A percentile compares a stretch with the other conserved stretches of the same genome.
Evolutionary conservation across 2,888 invertebrate species (phyloP).

Genomic region (Netelia inedita): DNA sequence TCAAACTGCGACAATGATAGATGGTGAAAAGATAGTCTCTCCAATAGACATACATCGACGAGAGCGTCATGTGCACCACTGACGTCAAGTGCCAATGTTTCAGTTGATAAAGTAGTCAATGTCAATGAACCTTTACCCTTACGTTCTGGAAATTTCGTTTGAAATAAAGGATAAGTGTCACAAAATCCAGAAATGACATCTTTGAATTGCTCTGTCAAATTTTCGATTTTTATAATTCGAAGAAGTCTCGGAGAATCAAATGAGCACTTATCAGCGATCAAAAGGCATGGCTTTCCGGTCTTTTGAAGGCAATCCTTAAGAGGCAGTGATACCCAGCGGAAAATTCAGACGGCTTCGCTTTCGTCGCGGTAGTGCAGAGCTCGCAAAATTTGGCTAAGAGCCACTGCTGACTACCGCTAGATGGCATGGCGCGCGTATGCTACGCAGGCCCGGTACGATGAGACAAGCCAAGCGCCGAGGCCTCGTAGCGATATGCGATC

Average conservation of each 20-base stretch:
- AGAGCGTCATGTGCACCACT: conserved; percentile 34
- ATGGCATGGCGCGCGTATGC: too few relatives aligned
- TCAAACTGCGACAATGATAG: conserved; percentile 19
- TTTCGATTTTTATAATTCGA: conserved; percentile 30
- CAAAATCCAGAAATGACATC: conserved; percentile 28
- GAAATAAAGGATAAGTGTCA: conserved; percentile 34
- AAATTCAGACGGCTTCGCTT: too few relatives aligned
- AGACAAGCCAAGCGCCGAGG: too few relatives aligned
- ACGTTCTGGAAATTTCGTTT: conserved; percentile 38
- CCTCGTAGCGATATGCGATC: too few relatives aligned
- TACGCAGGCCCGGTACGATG: too few relatives aligned
- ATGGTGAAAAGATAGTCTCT: conserved; percentile 36
- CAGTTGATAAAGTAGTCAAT: conserved; percentile 25
- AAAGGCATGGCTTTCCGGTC: conserved; percentile 20
- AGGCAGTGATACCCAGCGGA: too few relatives aligned
- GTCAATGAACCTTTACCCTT: conserved; percentile 29
- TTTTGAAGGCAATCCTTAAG: conserved; percentile 32
- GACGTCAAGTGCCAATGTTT: conserved; percentile 29
- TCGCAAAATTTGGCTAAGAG: too few relatives aligned
- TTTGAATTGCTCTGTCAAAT: conserved; percentile 15
- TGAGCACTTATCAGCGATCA: conserved; percentile 33
- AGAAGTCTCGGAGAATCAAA: conserved; percentile 35
- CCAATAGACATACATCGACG: conserved; percentile 34
- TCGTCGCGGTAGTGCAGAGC: too few relatives aligned
- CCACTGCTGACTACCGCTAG: too few relatives aligned